phyloP scores from a whole-genome alignment of 2,797 vertebrate species.

The Paguma larvata region DNA sequence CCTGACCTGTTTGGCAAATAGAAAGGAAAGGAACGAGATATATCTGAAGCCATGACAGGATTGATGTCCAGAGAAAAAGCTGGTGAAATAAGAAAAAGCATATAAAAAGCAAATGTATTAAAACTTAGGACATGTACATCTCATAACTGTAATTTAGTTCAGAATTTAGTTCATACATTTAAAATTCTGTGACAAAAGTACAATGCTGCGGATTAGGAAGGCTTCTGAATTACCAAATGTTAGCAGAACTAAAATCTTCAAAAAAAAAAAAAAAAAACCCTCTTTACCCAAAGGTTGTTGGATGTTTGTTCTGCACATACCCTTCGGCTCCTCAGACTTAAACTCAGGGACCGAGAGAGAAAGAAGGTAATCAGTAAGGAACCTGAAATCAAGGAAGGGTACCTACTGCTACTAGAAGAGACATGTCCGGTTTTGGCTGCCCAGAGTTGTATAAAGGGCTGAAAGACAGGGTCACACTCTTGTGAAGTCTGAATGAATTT shows the following conservation, averaged over 20 bases:
- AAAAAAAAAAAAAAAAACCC: neutral
- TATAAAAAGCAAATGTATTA: neutral
- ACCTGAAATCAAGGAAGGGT: neutral
- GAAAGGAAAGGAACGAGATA: neutral
- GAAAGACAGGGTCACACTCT: neutral
- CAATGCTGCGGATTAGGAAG: neutral
- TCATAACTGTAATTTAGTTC: neutral
- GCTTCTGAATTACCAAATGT: neutral
- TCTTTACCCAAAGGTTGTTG: neutral
- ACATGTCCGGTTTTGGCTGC: neutral
- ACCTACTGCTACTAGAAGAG: neutral
- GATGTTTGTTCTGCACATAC: neutral
- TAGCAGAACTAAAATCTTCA: conserved; percentile 48
- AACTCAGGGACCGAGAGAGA: conserved; percentile 21
- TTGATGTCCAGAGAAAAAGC: neutral
- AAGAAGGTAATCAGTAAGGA: neutral
- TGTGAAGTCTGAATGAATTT: neutral
- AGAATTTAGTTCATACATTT: neutral
- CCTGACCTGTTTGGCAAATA: neutral
- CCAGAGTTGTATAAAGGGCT: neutral
- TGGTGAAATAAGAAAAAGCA: conserved; percentile 5
- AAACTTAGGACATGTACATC: neutral
- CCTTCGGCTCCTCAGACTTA: neutral
- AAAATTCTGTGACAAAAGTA: neutral
- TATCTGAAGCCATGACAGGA: neutral